Base-by-base conservation (phyloP, 92 coral and sea anemone species). In the Parazoanthus atlanticus region DNA sequence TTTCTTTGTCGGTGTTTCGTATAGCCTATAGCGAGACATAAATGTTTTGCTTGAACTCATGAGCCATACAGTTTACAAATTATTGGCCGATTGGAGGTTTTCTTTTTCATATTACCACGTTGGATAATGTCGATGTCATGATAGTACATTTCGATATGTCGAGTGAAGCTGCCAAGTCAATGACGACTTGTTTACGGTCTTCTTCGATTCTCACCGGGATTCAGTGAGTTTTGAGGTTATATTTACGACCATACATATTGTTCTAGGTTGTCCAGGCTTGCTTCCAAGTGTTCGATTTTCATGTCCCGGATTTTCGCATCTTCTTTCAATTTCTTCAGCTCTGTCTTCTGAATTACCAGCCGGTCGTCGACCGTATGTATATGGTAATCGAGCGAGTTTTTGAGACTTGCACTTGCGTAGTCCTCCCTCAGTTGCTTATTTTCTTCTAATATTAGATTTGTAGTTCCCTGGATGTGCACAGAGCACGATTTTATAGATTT, bases 161-260 rank as follows among this genome's bases (percentile, higher is more conserved):
- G 19, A 75, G 79, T 13, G 79, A 34, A 25, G 6, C 11, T 11
- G 79, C 79, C 9, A 75, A 34, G 15, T 31, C n/a, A 17, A n/a
- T 75, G 32, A 75, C 1, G 8, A 75, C n/a, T 15, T 38, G 46
- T 19, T 17, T 32, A 12, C 34, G 49, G 16, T 75, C 41, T 75
- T 36, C 79, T 34, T 75, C 52, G 38, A 4, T 17, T 75, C 8
- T 25, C n/a, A 32, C 79, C 10, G 28, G 47, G 28, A 75, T 75
- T 13, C 79, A 47, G 15, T 33, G 79, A 9, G 32, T 13, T 15
- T 75, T 52, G 6, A 75, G 38, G 32, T 75, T 66, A 16, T 36
- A 38, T 75, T 75, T 75, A 21, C 79, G 47, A 8, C 41, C 46
- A 19, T 76, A 76, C 46, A 19, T 76, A 76, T 38, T 76, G 80